Evolutionary conservation across 1,140 invertebrate genomes (phyloP), one percentile per base, ranked within the genome.

Genomic region (Schlechtendalia chinensis): DNA sequence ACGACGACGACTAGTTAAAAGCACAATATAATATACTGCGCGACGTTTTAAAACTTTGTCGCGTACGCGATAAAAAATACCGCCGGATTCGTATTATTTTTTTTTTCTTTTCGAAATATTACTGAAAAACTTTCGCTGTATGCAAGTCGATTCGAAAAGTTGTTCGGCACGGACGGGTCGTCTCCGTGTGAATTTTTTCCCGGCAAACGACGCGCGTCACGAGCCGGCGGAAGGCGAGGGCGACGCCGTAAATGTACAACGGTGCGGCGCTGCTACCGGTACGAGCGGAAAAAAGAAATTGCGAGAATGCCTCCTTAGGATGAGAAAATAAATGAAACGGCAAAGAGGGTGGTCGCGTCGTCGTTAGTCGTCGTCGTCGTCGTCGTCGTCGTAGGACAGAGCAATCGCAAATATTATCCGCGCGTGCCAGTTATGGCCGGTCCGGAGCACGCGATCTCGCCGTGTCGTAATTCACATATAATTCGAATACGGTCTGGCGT

Each of bases 101-200:
- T 22, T 32, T 58, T 1, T 14, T 39, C n/a, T 67, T 67, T 17
- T 74, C 54, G 32, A 19, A 77, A 47, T 77, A 77, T 77, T 22
- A 4, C 29, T 56, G 14, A 59, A 69, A 77, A 77, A 59, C 58
- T 77, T 77, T 77, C 56, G 39, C n/a, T 17, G 16, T n/a, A 59
- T 77, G 24, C 39, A 77, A 58, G 19, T 59, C 56, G 32, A 77
- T 61, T 54, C 54, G 39, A 47, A 77, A 77, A 77, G 74, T 77
- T 77, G 45, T 59, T 5, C 32, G 32, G 32, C 3, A 12, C 5
- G 54, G 5, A 45, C 32, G 22, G 32, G 10, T 2, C n/a, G 74
- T 45, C 39, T 77, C 56, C 74, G 59, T 58, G 59, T 77, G 54
- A 59, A 8, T 77, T 59, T 77, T 77, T 77, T 59, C 54, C 29